Base-by-base conservation (phyloP, 2,888 invertebrate genomes). In the Clistopyga incitator region DNA sequence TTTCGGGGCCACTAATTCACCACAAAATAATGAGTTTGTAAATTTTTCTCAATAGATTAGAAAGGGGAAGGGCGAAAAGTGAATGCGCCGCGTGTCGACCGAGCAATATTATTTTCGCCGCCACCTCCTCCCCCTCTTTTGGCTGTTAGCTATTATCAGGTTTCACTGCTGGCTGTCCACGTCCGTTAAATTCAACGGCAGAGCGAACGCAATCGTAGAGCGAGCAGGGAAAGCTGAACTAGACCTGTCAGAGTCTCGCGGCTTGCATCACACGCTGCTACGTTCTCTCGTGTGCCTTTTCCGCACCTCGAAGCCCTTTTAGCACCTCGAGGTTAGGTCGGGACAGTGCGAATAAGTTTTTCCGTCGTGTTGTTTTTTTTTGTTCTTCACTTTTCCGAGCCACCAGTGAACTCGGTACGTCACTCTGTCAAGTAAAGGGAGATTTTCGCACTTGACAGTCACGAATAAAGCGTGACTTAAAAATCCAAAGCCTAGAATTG, bases 121-220 rank as follows among this genome's bases (percentile, higher is more conserved):
- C 54, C 56, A 25, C 15, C 56, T 54, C 54, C 23, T 54, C 54
- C 8, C 13, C 11, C 23, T n/a, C n/a, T n/a, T n/a, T n/a, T n/a
- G n/a, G n/a, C 25, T 25, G 56, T 23, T 15, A 56, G 25, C 56
- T 56, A 56, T 56, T 56, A 56, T 56, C 56, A 25, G 25, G 25
- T 56, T 56, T 56, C 23, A 56, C 56, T n/a, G 18, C 50, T 6
- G 8, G 18, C 50, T 18, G 50, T 50, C 2, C 15, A 50, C 50
- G 50, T 18, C 6, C n/a, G 6, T 50, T 50, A 50, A 1, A 25
- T 50, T 18, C n/a, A n/a, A 6, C 50, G 6, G n/a, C 6, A 0
- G 47, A 18, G 54, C 11, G 6, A 25, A 56, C 23, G 23, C 56
- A 25, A 25, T 54, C 11, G 54, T 23, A 23, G 18, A 8, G 50